These are phyloP conservation scores for Litoditis marina DNA, from an alignment of 2,888 invertebrate genomes.

Conservation along the genomic window DNA sequence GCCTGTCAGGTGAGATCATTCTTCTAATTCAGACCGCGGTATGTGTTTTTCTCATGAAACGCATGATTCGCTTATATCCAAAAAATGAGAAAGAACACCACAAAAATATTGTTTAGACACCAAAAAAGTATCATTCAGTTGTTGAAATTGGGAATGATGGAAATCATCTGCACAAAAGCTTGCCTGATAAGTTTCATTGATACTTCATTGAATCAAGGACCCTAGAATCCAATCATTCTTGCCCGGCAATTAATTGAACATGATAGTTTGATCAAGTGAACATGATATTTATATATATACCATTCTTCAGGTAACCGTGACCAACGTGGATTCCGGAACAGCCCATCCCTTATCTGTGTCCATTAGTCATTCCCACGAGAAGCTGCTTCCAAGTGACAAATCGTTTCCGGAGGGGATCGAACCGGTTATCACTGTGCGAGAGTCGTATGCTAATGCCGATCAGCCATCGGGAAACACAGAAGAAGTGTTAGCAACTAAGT, in stretches of 20 bases:
- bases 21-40: no score
- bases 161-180: no score
- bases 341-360: conserved; percentile 16
- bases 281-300: no score
- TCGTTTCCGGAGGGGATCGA: no score
- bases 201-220: no score
- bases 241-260: no score
- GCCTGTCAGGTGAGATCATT: conserved; percentile 1
- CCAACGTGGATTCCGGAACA: conserved; percentile 14
- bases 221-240: no score
- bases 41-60: no score
- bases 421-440: conserved; percentile 4
- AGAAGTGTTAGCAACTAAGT: not conserved
- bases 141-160: no score
- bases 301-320: conserved; percentile 14
- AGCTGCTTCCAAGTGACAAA: conserved; percentile 1
- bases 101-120: not conserved
- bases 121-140: not conserved
- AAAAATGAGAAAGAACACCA: not conserved
- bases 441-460: not conserved
- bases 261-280: no score
- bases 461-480: conserved; percentile 3
- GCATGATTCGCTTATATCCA: no score
- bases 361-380: conserved; percentile 18
- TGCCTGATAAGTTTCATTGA: no score